These are phyloP conservation scores for Ammodytes marinus DNA, from an alignment of 2,113 vertebrate species.

Conservation along the genomic window DNA sequence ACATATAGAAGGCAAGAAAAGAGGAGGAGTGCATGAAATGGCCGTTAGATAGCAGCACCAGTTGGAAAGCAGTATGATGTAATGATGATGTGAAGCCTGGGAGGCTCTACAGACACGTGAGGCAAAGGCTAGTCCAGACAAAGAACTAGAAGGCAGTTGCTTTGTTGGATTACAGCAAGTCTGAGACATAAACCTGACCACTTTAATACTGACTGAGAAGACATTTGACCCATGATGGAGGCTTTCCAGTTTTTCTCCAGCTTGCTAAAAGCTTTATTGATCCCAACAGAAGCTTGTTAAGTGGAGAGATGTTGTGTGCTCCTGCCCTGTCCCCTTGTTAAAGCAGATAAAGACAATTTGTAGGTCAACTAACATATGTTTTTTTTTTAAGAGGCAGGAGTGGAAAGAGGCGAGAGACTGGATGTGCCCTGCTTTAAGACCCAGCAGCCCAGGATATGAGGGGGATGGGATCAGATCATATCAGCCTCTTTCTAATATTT, in stretches of 20 bases:
- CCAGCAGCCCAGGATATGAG: neutral
- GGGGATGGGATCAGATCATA: constrained; percentile 11
- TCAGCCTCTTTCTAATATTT: neutral
- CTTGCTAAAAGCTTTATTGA: constrained; percentile 40
- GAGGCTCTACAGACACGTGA: constrained; percentile 73
- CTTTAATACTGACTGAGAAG: neutral
- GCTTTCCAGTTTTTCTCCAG: constrained; percentile 3
- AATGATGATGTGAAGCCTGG: constrained; percentile 52
- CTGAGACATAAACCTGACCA: constrained; percentile 17
- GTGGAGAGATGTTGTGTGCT: neutral
- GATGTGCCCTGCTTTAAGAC: constrained; percentile 38
- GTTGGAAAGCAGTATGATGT: constrained; percentile 63
- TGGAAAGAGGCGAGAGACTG: neutral
- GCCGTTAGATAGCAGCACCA: neutral
- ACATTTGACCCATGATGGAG: neutral
- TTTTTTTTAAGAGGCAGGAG: constrained; percentile 12
- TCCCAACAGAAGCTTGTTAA: neutral
- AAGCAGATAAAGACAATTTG: constrained; percentile 26
- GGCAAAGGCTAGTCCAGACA: constrained; percentile 53
- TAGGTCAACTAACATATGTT: constrained; percentile 39
- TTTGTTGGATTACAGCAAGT: constrained; percentile 23
- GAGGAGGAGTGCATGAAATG: neutral
- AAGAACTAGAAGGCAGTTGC: constrained; percentile 50
- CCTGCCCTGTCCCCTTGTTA: neutral
- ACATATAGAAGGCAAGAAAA: constrained; percentile 7